Evolutionary conservation across 2,797 vertebrate genomes (phyloP).

Genomic region (Aeoliscus strigatus): DNA sequence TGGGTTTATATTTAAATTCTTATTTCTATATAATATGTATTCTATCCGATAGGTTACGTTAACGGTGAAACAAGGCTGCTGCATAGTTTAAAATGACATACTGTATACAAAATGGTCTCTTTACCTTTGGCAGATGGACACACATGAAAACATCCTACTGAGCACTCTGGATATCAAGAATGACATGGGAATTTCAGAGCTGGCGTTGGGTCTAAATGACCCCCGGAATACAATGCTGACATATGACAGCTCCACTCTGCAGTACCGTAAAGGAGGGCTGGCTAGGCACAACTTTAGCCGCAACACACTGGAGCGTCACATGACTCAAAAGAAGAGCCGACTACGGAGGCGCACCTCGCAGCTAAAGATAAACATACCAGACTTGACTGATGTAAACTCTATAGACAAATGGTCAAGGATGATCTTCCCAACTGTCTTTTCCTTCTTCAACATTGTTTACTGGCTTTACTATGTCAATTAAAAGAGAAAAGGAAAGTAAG

Average conservation of each 20-base stretch:
- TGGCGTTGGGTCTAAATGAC: conserved; percentile 88
- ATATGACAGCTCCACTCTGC: conserved; percentile 90
- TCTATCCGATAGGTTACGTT: too few relatives aligned
- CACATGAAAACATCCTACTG: conserved; percentile 96
- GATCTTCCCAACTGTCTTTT: conserved; percentile 97
- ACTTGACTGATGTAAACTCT: conserved; percentile 98
- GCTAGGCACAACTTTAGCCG: conserved; percentile 90
- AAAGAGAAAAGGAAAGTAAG: conserved; percentile 41
- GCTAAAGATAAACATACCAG: conserved; percentile 95
- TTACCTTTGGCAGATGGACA: conserved; percentile 83
- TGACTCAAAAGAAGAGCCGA: conserved; percentile 92
- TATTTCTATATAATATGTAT: too few relatives aligned
- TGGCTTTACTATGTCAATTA: conserved; percentile 99
- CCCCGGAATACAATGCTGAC: conserved; percentile 92
- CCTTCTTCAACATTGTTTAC: conserved; percentile 96
- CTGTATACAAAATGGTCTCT: neutral
- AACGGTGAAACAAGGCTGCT: too few relatives aligned
- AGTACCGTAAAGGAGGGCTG: conserved; percentile 91
- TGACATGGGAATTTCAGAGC: conserved; percentile 92
- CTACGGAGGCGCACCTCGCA: conserved; percentile 93
- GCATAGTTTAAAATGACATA: too few relatives aligned
- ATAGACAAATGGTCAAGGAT: conserved; percentile 99
- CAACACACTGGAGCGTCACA: conserved; percentile 89
- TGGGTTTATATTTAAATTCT: too few relatives aligned
- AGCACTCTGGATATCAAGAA: conserved; percentile 97